A percentile compares a stretch with the other conserved stretches of the same genome.
Evolutionary conservation across 2,113 vertebrate species (phyloP).

Genomic region (Pygoscelis antarcticus): DNA sequence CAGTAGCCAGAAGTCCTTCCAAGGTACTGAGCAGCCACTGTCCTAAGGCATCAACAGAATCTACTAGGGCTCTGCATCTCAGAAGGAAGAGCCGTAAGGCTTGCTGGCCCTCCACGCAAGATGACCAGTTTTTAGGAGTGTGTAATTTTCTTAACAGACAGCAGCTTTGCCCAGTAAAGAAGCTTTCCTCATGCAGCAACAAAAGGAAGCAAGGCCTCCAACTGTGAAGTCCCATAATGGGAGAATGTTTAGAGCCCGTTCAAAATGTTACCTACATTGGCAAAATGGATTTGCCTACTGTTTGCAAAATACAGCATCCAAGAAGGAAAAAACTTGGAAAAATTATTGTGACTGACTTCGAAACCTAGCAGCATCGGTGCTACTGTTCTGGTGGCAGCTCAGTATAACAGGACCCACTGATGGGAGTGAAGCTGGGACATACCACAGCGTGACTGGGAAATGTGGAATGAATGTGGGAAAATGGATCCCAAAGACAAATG

Average conservation of each 20-base stretch:
- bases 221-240: background rate
- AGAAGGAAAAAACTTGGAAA: background rate
- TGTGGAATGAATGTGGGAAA: background rate
- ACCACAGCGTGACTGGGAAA: background rate
- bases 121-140: background rate
- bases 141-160: background rate
- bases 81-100: background rate
- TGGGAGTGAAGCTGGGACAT: background rate
- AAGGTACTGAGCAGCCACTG: constrained; percentile 10
- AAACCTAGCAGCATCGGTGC: background rate
- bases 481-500: background rate
- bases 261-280: background rate
- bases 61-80: background rate
- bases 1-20: background rate
- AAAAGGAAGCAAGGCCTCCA: background rate
- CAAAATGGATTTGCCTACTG: background rate
- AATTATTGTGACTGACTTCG: background rate
- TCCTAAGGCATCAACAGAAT: constrained; percentile 18
- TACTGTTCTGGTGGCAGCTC: background rate
- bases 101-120: background rate
- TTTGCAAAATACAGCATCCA: background rate
- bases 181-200: background rate
- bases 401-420: background rate
- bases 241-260: background rate
- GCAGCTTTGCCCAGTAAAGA: background rate